phyloP scores from a whole-genome alignment of 2,888 invertebrate species.

The Allophyes oxyacanthae region DNA sequence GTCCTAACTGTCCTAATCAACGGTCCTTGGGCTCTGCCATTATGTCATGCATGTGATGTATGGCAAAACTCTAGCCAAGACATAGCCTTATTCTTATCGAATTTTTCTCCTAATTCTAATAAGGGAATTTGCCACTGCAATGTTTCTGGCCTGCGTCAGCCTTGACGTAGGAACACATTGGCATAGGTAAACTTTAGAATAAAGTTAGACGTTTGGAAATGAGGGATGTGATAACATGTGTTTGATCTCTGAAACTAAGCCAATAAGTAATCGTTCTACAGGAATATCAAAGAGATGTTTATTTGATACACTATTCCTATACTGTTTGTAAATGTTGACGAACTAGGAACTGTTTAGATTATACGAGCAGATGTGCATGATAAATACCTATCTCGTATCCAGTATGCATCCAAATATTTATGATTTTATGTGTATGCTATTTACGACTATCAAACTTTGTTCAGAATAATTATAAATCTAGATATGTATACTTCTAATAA shows the following conservation, averaged over 20 bases:
- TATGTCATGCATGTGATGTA: no score
- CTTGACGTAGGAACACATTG: conserved; percentile 12
- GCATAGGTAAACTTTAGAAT: conserved; percentile 7
- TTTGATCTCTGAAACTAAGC: conserved; percentile 37
- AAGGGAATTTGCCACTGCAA: no score
- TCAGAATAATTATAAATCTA: no score
- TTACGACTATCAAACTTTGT: conserved; percentile 5
- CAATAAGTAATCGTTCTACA: conserved; percentile 8
- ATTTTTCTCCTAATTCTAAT: no score
- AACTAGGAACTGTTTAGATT: conserved; percentile 11
- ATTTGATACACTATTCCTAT: conserved; percentile 22
- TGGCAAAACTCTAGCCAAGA: no score
- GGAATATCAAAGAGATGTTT: conserved; percentile 31
- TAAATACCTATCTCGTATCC: neutral
- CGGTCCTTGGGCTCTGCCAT: no score
- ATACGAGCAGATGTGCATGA: conserved; percentile 5
- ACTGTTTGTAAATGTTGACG: conserved; percentile 38
- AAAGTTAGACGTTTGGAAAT: conserved; percentile 5
- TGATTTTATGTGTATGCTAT: conserved; percentile 10
- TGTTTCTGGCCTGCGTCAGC: neutral
- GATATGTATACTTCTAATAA: no score
- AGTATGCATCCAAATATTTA: conserved; percentile 21
- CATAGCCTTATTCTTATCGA: no score
- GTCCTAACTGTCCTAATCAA: no score
- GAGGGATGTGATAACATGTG: conserved; percentile 19